Base-by-base conservation (phyloP, 2,888 invertebrate genomes). In the Trichacis sp. region DNA sequence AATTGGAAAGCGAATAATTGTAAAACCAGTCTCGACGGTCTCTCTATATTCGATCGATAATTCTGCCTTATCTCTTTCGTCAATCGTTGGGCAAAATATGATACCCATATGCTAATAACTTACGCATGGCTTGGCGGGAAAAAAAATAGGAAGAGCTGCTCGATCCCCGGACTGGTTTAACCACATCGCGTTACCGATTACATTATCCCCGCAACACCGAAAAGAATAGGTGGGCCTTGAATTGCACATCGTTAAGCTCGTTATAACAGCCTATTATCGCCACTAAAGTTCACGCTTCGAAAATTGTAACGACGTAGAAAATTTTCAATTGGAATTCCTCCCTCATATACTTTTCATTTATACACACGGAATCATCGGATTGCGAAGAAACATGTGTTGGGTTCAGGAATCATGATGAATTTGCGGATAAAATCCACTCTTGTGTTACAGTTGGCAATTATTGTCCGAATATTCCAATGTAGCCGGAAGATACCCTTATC, bases 101-200 rank as follows among this genome's bases (percentile, higher is more conserved):
- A 75, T 77, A 75, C 75, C 57, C 77, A 78, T 77, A 81, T 81
- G 81, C 79, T 82, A 82, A 82, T 82, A 81, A 77, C 74, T 78
- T 73, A 78, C 77, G 79, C 80, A 76, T 71, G 77, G 73, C 66
- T 76, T 67, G 59, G 52, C 53, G 51, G 51, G 48, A 60, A 67
- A 45, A n/a, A n/a, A 59, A 63, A 60, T 47, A 49, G 55, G 62
- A 59, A 20, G 55, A 66, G 51, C 58, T 50, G 53, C 46, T 38
- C 61, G 52, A 46, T 63, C 61, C 48, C 54, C 51, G 59, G 63
- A 64, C 62, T 64, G 64, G 74, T 74, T 72, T 74, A 77, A 76
- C 76, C 76, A 60, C 77, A 71, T 70, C 58, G 66, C 46, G 68
- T 66, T 70, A 64, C 69, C 70, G 65, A 66, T 56, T 64, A 73